Base-by-base conservation (phyloP, 2,797 vertebrate species). In the Odontamblyopus rebecca region DNA sequence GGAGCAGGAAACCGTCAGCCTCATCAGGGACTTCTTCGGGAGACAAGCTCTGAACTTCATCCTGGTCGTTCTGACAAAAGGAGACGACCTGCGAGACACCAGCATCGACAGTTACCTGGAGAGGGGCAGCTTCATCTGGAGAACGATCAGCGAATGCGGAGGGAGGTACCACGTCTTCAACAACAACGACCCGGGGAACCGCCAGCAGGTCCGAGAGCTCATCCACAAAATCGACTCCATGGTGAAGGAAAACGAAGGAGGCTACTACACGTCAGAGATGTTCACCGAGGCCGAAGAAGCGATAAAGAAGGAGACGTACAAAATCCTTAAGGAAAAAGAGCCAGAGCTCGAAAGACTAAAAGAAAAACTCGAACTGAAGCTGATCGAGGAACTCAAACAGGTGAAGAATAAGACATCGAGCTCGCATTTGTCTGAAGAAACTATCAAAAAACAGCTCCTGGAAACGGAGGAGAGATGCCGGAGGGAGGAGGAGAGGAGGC, bases 401-500 rank as follows among this genome's bases (percentile, higher is more conserved):
- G 2, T 54, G 41, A 23, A 65, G 15, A 4, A 48, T 5, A 4
- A 44, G 8, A 9, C 12, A 6, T 16, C 23, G 3, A n/a, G 44
- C 5, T 59, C 0, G 3, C 0, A 4, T 3, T 30, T 19, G 6
- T 41, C 54, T 30, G 15, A 67, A 18, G 26, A 48, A 30, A 6
- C 50, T 29, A 50, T 6, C 51, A 1, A 50, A 18, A 61, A 32
- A 61, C 1, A 30, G 13, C 2, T 68, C 0, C 50, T 26, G 56
- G 57, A 78, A 27, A 29, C 19, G 6, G 18, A 72, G 30, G 67
- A 71, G 4, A 3, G 23, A 0, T 5, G 56, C 0, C 41, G 67
- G 7, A 56, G 0, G 4, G 53, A 70, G 26, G 0, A 90, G 88
- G 92, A 91, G 89, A 93, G 93, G 91, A 85, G 87, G 3, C 30